These are phyloP conservation scores for Jacana jacana DNA, from an alignment of 2,113 vertebrate genomes.

Conservation along the genomic window DNA sequence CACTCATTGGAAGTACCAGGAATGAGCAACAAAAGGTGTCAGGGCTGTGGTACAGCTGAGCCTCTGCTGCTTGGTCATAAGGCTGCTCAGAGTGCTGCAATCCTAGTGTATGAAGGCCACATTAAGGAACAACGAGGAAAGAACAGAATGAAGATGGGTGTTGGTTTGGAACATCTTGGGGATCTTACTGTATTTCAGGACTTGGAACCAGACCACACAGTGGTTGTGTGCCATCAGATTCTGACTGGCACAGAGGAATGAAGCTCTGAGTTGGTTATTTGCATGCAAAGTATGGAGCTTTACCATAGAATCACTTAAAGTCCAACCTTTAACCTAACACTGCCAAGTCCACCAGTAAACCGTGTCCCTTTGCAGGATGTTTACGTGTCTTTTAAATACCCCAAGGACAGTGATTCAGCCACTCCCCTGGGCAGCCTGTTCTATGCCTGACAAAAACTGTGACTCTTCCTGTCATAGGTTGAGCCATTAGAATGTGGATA, in stretches of 20 bases:
- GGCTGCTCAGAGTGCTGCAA: neutral
- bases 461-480: fast-evolving
- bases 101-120: neutral
- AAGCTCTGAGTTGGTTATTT: neutral
- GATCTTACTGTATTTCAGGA: fast-evolving
- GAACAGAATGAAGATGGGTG: neutral
- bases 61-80: neutral
- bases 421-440: neutral
- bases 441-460: neutral
- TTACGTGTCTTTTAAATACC: neutral
- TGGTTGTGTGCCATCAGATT: neutral
- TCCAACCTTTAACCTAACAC: neutral
- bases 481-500: neutral
- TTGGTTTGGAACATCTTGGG: neutral
- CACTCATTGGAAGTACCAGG: neutral
- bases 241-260: neutral
- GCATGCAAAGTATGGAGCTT: neutral
- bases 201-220: neutral
- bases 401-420: neutral
- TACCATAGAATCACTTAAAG: neutral
- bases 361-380: neutral
- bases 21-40: neutral
- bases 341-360: neutral
- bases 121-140: neutral
- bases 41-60: neutral